Evolutionary conservation across 1,140 invertebrate species (phyloP).

Genomic region (Anastrepha ludens): DNA sequence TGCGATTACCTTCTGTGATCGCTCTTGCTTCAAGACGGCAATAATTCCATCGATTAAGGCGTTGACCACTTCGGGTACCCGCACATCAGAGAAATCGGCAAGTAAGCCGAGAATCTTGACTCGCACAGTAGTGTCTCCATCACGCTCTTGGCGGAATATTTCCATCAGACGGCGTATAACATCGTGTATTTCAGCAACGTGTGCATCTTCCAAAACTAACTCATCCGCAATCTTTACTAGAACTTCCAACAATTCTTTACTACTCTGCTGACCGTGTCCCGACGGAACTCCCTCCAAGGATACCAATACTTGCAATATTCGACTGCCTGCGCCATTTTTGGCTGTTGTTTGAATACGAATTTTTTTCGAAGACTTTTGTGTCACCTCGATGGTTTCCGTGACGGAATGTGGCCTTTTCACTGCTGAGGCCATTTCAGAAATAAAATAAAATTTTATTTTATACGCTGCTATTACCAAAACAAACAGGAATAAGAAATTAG

Average conservation of each 20-base stretch:
- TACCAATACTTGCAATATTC: constrained; percentile 55
- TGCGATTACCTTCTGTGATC: constrained; percentile 85
- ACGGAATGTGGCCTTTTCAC: constrained; percentile 54
- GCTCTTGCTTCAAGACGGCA: constrained; percentile 83
- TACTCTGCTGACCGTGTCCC: constrained; percentile 3
- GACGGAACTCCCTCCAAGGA: not conserved
- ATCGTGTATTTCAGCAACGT: constrained; percentile 64
- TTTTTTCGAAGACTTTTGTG: constrained; percentile 62
- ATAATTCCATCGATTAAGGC: constrained; percentile 81
- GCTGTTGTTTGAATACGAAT: constrained; percentile 64
- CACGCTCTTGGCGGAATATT: constrained; percentile 67
- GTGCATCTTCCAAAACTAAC: constrained; percentile 65
- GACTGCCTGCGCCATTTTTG: not conserved
- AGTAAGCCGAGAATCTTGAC: constrained; percentile 68
- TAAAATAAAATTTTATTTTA: not conserved
- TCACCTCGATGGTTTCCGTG: constrained; percentile 55
- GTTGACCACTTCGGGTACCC: constrained; percentile 62
- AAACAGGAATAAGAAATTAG: not conserved
- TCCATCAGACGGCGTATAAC: constrained; percentile 64
- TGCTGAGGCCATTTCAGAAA: constrained; percentile 23
- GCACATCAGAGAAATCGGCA: constrained; percentile 65
- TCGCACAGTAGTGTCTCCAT: constrained; percentile 68
- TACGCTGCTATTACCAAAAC: not conserved
- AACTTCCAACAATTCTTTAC: constrained; percentile 66
- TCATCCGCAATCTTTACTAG: constrained; percentile 71